A percentile compares a stretch with the other conserved stretches of the same genome.
Evolutionary conservation across 2,888 invertebrate genomes (phyloP).

Genomic region (Drosophila borealis): DNA sequence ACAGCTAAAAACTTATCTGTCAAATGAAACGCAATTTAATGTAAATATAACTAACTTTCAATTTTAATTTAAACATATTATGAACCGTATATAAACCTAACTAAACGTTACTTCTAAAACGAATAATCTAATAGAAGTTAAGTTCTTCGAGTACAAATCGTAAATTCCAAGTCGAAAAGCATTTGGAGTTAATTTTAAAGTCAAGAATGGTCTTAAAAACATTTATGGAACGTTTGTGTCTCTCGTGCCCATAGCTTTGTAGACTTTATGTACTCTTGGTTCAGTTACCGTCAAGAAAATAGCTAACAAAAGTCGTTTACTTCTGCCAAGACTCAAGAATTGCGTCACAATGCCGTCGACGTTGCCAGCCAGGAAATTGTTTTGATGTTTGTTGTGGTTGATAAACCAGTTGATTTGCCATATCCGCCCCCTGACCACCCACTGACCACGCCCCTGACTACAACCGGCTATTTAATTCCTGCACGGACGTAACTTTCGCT

Average conservation of each 20-base stretch:
- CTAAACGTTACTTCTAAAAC: no score
- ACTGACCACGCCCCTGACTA: conserved; percentile 1
- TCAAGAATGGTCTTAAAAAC: no score
- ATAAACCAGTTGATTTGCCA: conserved; percentile 50
- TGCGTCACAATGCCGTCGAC: conserved; percentile 44
- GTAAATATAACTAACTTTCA: no score
- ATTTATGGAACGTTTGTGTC: no score
- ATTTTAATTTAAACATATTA: no score
- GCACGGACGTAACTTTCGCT: not conserved
- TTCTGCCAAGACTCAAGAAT: conserved; percentile 7
- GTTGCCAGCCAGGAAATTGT: conserved; percentile 63
- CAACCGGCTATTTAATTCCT: conserved; percentile 16
- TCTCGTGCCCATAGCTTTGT: not conserved
- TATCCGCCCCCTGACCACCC: conserved; percentile 10
- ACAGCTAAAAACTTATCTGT: no score
- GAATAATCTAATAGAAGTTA: no score
- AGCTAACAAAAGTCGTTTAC: conserved; percentile 7
- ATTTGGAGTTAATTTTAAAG: no score
- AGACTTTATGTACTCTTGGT: conserved; percentile 9
- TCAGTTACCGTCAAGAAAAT: conserved; percentile 9
- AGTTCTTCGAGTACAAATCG: not conserved
- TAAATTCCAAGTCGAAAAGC: not conserved
- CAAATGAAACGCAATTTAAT: no score
- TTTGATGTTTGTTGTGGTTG: conserved; percentile 74
- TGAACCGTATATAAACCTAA: no score